Evolutionary conservation across 2,888 invertebrate genomes (phyloP).

Genomic region (Acanthosoma haemorrhoidale): DNA sequence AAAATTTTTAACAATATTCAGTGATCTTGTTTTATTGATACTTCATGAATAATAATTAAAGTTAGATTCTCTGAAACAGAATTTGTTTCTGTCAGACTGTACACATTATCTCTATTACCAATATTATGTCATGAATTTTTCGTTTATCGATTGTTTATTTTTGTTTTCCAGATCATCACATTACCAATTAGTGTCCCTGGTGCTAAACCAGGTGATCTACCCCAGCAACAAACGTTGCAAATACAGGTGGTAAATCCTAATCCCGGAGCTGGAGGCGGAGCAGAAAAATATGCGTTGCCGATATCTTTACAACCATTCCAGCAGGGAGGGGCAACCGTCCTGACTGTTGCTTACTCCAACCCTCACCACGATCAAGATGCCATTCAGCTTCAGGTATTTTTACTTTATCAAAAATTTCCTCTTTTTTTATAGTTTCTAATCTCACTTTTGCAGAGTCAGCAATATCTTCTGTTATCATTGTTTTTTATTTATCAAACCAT

Average conservation of each 20-base stretch:
- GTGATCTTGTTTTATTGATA: too few relatives aligned
- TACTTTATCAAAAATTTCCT: neutral
- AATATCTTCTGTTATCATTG: neutral
- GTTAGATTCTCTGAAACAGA: too few relatives aligned
- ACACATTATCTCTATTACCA: neutral
- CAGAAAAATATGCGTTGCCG: slow-evolving; percentile 45
- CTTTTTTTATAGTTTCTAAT: neutral
- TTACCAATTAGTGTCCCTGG: slow-evolving; percentile 72
- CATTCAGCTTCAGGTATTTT: slow-evolving; percentile 42
- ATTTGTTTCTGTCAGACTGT: too few relatives aligned
- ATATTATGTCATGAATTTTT: neutral
- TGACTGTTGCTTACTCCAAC: slow-evolving; percentile 66
- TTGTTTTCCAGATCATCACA: slow-evolving; percentile 55
- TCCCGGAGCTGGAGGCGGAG: slow-evolving; percentile 36
- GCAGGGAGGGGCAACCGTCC: slow-evolving; percentile 60
- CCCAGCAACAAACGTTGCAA: slow-evolving; percentile 64
- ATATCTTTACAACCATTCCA: slow-evolving; percentile 70
- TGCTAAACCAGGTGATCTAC: slow-evolving; percentile 56
- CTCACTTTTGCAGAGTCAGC: neutral
- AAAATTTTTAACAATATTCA: too few relatives aligned
- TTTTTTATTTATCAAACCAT: neutral
- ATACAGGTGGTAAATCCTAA: slow-evolving; percentile 66
- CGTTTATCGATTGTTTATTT: neutral
- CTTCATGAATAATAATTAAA: too few relatives aligned
- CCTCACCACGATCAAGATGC: slow-evolving; percentile 40